Base-by-base conservation (phyloP, 1,140 invertebrate species). In the Vanessa atalanta region DNA sequence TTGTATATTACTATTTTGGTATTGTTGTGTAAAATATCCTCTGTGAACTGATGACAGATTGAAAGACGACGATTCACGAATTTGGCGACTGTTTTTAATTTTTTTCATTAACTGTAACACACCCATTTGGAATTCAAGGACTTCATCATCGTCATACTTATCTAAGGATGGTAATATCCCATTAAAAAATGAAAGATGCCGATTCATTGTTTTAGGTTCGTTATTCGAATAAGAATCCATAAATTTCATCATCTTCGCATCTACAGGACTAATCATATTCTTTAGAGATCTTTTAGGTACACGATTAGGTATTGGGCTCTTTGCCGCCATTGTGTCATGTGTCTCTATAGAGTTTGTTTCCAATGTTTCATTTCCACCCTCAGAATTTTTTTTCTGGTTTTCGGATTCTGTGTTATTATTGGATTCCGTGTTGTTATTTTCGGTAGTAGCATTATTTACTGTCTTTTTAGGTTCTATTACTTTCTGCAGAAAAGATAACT, bases 61-160 rank as follows among this genome's bases (percentile, higher is more conserved):
- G 60, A 72, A 75, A 73, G 68, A 73, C 74, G 77, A 70, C 67
- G 66, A 67, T 53, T 72, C 69, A 69, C 69, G 63, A 73, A 70
- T 79, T 75, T 72, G 74, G 68, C 72, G 74, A 75, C 67, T 74
- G 74, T 57, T 81, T 76, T 76, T 79, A 64, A 81, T 81, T 65
- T 78, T 79, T 76, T 81, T 81, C 77, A 78, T 51, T 72, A 81
- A 75, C 60, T 81, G 77, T 70, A 77, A 43, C 55, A 81, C 79
- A 48, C 72, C 77, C 69, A 81, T 79, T 81, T 81, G 77, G 53
- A 79, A 77, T 72, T 81, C 77, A n/a, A 79, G 74, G 37, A 78
- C 72, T 79, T 79, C 77, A 75, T 81, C 67, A 70, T 81, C 79
- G 70, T 74, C 66, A 75, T 47, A 75, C 71, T 75, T 66, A 70